Evolutionary conservation across 2,113 vertebrate species (phyloP).

Genomic region (Malurus melanocephalus): DNA sequence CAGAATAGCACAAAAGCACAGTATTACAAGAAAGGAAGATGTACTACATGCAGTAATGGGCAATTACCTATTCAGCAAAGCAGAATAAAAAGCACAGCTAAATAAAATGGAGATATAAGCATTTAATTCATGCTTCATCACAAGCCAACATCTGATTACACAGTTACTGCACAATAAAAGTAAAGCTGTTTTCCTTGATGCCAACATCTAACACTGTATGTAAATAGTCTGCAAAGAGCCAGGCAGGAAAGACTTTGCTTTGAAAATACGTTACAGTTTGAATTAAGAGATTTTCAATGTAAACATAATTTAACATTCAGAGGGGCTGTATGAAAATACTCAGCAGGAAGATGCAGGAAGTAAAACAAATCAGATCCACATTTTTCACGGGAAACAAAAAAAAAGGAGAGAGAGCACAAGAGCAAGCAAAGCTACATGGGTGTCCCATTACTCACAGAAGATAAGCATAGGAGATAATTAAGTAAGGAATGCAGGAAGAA

Average conservation of each 20-base stretch:
- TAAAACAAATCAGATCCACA: conserved; percentile 69
- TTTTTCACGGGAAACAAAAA: conserved; percentile 61
- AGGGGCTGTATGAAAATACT: conserved; percentile 53
- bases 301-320: conserved; percentile 49
- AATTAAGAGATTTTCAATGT: conserved; percentile 48
- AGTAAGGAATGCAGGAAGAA: conserved; percentile 93
- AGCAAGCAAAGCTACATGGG: conserved; percentile 78
- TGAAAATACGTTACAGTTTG: conserved; percentile 56
- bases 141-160: conserved; percentile 65
- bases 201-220: conserved; percentile 48
- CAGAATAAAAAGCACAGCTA: conserved; percentile 54
- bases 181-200: conserved; percentile 57
- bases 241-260: conserved; percentile 54
- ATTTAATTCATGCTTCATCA: conserved; percentile 73
- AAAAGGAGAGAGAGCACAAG: conserved; percentile 23
- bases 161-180: conserved; percentile 62
- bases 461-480: conserved; percentile 92
- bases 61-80: conserved; percentile 39
- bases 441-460: conserved; percentile 94
- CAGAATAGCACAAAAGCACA: conserved; percentile 4
- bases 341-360: conserved; percentile 68
- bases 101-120: conserved; percentile 56
- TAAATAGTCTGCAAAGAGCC: conserved; percentile 55
- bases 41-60: conserved; percentile 71
- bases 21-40: background rate